Percentiles rank a stretch among this genome's conserved stretches.
Evolutionary conservation across 2,888 invertebrate genomes (phyloP).

Genomic region (Oscheius myriophilus): DNA sequence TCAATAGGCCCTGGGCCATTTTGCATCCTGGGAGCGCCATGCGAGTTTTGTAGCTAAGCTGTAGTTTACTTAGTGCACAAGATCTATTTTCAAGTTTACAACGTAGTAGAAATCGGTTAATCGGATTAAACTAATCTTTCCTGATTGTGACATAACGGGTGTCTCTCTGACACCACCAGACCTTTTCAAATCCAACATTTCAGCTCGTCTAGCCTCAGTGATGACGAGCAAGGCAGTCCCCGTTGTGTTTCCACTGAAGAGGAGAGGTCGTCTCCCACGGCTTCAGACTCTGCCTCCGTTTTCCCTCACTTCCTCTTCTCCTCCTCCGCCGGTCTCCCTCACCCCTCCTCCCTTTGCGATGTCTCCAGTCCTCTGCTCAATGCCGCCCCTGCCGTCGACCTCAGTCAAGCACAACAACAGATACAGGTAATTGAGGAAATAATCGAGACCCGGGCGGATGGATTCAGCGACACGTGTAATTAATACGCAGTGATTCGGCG

Average conservation of each 20-base stretch:
- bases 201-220: slow-evolving; percentile 37
- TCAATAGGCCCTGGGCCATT: too few species aligned
- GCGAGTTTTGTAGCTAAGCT: too few species aligned
- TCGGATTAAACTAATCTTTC: background rate
- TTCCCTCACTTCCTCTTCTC: slow-evolving; percentile 35
- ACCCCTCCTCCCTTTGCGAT: slow-evolving; percentile 22
- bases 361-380: slow-evolving; percentile 13
- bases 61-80: too few species aligned
- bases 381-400: slow-evolving; percentile 7
- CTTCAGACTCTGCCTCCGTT: slow-evolving; percentile 24
- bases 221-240: slow-evolving; percentile 33
- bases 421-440: slow-evolving; percentile 15
- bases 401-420: slow-evolving; percentile 6
- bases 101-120: too few species aligned
- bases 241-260: slow-evolving; percentile 43
- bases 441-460: background rate
- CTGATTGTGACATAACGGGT: too few species aligned
- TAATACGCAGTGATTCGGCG: slow-evolving; percentile 14
- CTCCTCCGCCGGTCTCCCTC: slow-evolving; percentile 16
- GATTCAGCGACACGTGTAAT: background rate
- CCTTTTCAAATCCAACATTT: background rate
- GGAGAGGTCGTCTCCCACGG: slow-evolving; percentile 28
- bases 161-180: too few species aligned
- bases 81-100: too few species aligned
- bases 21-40: too few species aligned